Base-by-base conservation (phyloP, 2,797 vertebrate species). In the Echiichthys vipera region DNA sequence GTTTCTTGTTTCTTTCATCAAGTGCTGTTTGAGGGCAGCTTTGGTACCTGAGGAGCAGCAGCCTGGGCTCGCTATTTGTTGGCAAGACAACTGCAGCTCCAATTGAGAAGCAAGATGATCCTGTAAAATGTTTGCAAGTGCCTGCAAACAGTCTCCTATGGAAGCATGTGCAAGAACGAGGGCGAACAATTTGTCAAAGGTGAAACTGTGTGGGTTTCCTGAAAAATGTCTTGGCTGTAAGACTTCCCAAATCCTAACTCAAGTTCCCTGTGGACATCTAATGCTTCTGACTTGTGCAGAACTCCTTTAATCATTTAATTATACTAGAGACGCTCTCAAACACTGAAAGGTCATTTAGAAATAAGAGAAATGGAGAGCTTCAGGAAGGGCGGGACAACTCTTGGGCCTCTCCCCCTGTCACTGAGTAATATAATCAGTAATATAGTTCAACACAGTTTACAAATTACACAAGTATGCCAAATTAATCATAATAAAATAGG, bases 1-100 rank as follows among this genome's bases (percentile, higher is more conserved):
- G 77, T 84, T 66, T 45, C 59, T 78, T 57, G 49, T 65, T 80
- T 55, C 70, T 84, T 84, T 80, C 32, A 81, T 84, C 74, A 59
- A 10, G 45, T 9, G 36, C 57, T 32, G 47, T 51, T 61, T 56
- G 62, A n/a, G 8, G 2, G 17, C 34, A 61, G 25, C 15, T 66
- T 67, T 58, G 47, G 39, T 53, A 62, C 65, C 7, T 51, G 27
- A 15, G 29, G 37, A 43, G 75, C 59, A 45, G 15, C 50, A 17
- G 32, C 22, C 7, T 51, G 51, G n/a, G 47, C 25, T 69, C 10
- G 0, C 39, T 62, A 45, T 77, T 70, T 53, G 17, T 39, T 68
- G 49, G 20, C 51, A 40, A 12, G 13, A 36, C 14, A 2, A 14
- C 27, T 34, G 22, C 8, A 27, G 39, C 27, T 37, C 62, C 53